These are phyloP conservation scores for Hypothenemus hampei DNA, from an alignment of 1,140 invertebrate genomes.

Conservation along the genomic window DNA sequence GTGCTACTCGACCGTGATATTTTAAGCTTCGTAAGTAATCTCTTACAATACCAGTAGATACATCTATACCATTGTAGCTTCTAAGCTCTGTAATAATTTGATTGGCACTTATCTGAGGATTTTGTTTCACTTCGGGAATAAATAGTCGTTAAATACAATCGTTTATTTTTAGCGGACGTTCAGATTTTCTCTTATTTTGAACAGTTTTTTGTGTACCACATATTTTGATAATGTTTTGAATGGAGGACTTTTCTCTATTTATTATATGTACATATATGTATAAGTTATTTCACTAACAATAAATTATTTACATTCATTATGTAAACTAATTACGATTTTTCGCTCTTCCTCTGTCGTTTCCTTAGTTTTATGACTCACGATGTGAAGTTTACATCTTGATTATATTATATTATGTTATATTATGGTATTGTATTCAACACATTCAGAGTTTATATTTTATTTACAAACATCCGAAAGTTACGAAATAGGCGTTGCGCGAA, in stretches of 20 bases:
- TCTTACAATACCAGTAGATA: background rate
- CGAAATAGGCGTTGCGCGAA: background rate
- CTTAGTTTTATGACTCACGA: background rate
- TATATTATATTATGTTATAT: background rate
- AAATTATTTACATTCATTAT: background rate
- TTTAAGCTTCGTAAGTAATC: background rate
- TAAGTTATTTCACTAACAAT: background rate
- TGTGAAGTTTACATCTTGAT: background rate
- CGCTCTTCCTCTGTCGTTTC: background rate
- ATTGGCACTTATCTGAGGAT: background rate
- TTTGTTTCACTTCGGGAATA: too few relatives aligned
- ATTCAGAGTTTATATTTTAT: background rate
- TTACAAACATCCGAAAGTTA: background rate
- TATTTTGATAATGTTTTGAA: background rate
- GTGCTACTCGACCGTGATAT: background rate
- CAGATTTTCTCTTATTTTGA: background rate
- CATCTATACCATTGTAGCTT: background rate
- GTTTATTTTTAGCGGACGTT: background rate
- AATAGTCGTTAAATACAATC: too few relatives aligned
- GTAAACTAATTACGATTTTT: background rate
- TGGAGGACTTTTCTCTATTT: background rate
- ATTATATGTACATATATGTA: too few relatives aligned
- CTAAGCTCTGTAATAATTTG: background rate
- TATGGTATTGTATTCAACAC: background rate
- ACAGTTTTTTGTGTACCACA: background rate